Percentiles rank a stretch among this genome's conserved stretches.
phyloP scores from a whole-genome alignment of 2,888 invertebrate species.

The Falcaria lacertinaria region DNA sequence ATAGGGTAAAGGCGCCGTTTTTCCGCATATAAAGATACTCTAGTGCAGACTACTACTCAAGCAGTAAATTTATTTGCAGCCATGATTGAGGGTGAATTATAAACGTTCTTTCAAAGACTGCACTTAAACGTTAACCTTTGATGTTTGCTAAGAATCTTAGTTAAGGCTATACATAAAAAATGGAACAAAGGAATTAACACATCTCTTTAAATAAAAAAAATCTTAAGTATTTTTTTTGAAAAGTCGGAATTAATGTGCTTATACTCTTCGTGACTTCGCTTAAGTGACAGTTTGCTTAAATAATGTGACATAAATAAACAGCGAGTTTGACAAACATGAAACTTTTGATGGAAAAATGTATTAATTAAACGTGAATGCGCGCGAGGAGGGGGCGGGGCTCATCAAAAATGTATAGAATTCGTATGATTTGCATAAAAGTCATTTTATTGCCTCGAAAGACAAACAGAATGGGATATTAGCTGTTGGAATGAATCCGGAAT shows the following conservation, averaged over 20 bases:
- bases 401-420: conserved; percentile 80
- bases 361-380: conserved; percentile 74
- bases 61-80: conserved; percentile 40
- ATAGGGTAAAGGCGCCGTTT: conserved; percentile 17
- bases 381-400: conserved; percentile 55
- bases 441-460: conserved; percentile 79
- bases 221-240: too few species aligned
- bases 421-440: conserved; percentile 80
- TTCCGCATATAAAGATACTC: conserved; percentile 40
- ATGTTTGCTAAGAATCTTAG: conserved; percentile 1
- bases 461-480: conserved; percentile 78
- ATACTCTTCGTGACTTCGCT: not conserved
- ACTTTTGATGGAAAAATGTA: conserved; percentile 72
- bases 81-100: conserved; percentile 39
- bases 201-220: too few species aligned
- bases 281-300: conserved; percentile 10
- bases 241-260: not conserved
- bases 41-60: conserved; percentile 26
- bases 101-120: conserved; percentile 22
- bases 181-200: not conserved
- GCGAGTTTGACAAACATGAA: conserved; percentile 45
- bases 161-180: not conserved
- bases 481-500: conserved; percentile 66
- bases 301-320: conserved; percentile 37
- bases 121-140: conserved; percentile 4